Percentiles rank a stretch among this genome's conserved stretches.
Conservation (phyloP, 1,140 invertebrate species). For the Brachionus rotundiformis region DNA sequence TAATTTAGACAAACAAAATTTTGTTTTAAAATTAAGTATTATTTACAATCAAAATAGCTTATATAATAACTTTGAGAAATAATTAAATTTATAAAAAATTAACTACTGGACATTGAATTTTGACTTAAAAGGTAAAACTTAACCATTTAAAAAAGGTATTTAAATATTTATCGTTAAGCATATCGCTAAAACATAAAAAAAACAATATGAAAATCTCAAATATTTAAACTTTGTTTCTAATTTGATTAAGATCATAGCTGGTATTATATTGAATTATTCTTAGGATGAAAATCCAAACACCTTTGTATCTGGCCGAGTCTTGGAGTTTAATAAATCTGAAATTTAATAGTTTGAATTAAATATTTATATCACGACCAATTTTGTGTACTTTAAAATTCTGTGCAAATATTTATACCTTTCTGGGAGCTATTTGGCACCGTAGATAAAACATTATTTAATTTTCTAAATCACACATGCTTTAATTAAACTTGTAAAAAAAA, state of each 20-base stretch:
- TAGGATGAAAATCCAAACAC: not conserved
- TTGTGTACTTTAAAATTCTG: not conserved
- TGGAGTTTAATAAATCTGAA: not conserved
- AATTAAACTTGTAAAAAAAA: too few relatives aligned
- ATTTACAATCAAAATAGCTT: not conserved
- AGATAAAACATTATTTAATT: not conserved
- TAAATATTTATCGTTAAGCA: not conserved
- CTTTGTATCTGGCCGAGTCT: not conserved
- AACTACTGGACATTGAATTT: not conserved
- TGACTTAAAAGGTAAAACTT: not conserved
- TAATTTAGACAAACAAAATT: not conserved
- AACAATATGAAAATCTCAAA: not conserved
- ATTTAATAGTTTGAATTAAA: not conserved
- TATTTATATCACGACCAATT: not conserved
- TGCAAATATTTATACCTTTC: not conserved
- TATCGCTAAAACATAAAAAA: not conserved
- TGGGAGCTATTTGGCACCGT: not conserved
- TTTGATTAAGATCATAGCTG: not conserved
- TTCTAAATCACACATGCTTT: not conserved
- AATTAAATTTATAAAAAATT: not conserved
- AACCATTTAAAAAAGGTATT: not conserved
- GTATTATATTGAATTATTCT: not conserved
- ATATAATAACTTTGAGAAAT: not conserved
- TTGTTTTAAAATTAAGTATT: constrained; percentile 15
- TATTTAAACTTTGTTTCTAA: not conserved